phyloP scores from a whole-genome alignment of 2,113 vertebrate genomes.

The Cheilinus undulatus region DNA sequence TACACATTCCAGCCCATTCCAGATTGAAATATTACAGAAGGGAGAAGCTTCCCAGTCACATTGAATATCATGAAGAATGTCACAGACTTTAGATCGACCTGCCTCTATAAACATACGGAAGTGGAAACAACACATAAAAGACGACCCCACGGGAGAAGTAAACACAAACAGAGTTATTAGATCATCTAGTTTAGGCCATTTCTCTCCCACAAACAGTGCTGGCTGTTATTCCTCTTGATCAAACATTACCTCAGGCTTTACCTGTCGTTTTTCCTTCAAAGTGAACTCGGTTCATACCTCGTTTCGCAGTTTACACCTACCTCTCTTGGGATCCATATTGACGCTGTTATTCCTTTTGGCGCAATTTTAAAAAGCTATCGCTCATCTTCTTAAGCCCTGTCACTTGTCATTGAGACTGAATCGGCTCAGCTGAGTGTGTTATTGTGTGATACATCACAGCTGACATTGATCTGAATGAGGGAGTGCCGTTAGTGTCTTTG shows the following conservation, averaged over 20 bases:
- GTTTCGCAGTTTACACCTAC: conserved; percentile 7
- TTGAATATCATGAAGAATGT: too few species aligned
- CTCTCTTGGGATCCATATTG: conserved; percentile 12
- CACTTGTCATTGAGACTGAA: conserved; percentile 28
- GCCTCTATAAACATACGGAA: too few species aligned
- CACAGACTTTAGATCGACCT: too few species aligned
- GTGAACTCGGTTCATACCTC: not conserved
- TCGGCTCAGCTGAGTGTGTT: conserved; percentile 21
- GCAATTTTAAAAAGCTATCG: conserved; percentile 11
- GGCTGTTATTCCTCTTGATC: conserved; percentile 12
- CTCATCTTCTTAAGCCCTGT: conserved; percentile 37
- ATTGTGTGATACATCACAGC: conserved; percentile 6
- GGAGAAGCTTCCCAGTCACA: too few species aligned
- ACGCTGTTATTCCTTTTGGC: conserved; percentile 24
- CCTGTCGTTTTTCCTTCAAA: conserved; percentile 9
- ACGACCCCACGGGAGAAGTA: not conserved
- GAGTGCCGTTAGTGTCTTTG: not conserved
- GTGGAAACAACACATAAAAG: too few species aligned
- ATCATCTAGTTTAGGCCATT: conserved; percentile 3
- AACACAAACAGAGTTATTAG: conserved; percentile 1
- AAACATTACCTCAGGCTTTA: conserved; percentile 10
- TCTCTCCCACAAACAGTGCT: not conserved
- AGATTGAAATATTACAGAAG: too few species aligned
- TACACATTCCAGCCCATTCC: too few species aligned
- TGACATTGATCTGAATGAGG: conserved; percentile 32